phyloP scores from a whole-genome alignment of 2,888 invertebrate genomes.

The Diabrotica balteata region DNA sequence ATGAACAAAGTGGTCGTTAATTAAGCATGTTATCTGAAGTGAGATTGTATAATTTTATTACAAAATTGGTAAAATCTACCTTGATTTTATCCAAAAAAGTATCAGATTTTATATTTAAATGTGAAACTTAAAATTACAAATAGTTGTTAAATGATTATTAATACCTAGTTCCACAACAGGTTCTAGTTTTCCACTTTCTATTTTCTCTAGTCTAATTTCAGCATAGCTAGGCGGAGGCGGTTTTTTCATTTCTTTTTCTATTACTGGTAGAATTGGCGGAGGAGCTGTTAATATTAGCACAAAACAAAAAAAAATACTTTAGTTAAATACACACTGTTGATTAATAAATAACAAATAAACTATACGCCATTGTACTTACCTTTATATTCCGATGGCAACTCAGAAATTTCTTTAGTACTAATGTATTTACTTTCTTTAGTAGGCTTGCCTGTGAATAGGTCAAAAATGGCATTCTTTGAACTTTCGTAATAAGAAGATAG shows the following conservation, averaged over 20 bases:
- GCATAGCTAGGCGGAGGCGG: constrained; percentile 47
- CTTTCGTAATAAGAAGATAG: constrained; percentile 38
- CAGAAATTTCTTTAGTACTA: not conserved
- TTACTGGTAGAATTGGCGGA: constrained; percentile 43
- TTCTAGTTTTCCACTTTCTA: constrained; percentile 54
- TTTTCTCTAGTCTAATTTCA: constrained; percentile 61
- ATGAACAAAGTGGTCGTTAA: too few species aligned
- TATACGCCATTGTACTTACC: constrained; percentile 32
- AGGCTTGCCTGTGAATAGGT: constrained; percentile 29
- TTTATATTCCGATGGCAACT: constrained; percentile 43
- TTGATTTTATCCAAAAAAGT: too few species aligned
- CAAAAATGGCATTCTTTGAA: constrained; percentile 40
- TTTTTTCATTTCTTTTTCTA: constrained; percentile 42
- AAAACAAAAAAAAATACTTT: too few species aligned
- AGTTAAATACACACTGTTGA: too few species aligned
- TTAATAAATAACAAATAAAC: not conserved
- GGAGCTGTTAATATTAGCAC: constrained; percentile 39
- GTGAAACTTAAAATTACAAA: not conserved
- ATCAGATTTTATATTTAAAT: too few species aligned
- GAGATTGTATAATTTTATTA: not conserved
- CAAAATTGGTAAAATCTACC: constrained; percentile 4
- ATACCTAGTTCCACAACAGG: constrained; percentile 55
- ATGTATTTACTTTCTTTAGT: constrained; percentile 12
- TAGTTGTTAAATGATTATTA: constrained; percentile 21
- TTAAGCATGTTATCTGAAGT: too few species aligned